Evolutionary conservation across 2,113 vertebrate species (phyloP), one percentile per base, ranked within the genome.

Genomic region (Sminthopsis crassicaudata): DNA sequence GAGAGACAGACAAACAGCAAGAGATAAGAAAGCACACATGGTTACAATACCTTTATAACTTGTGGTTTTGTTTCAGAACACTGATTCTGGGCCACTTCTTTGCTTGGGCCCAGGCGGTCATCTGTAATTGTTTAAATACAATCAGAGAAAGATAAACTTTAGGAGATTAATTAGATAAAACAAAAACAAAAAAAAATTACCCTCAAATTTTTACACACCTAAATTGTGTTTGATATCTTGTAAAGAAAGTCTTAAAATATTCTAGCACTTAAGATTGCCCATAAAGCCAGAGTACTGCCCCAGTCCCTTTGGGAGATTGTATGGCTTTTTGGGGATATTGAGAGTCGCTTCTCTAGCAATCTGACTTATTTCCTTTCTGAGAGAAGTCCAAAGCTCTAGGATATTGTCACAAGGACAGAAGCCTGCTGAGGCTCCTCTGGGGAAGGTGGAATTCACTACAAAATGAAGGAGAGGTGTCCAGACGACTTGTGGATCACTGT

Each of bases 11-110:
- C 6, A 48, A 48, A 48, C 48, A 51, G 50, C 48, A 48, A 51
- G 50, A 51, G 50, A 51, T 9, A 51, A 51, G 50, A 51, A 51
- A 51, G 50, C 50, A 26, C 30, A 52, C 0, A 51, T 36, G 88
- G 91, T 52, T 46, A 94, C 95, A 95, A 51, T 98, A 98, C 98
- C 98, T 98, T 94, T 11, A 89, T 0, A 1, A 95, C 97, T 90
- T 30, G 95, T 26, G 76, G 27, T 89, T 97, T 96, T 0, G 10
- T 67, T 97, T 92, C 97, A 76, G 96, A 96, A 94, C 53, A 50
- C 2, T 52, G 98, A 91, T 42, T 98, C 94, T 22, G 95, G 50
- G 96, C 94, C 54, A 96, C 46, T 96, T 95, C 96, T 96, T 93
- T 94, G 95, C 53, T 91, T 92, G 96, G 91, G 97, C 96, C 96